Conservation (phyloP, 2,113 vertebrate genomes). For the Psilopsiagon aymara region DNA sequence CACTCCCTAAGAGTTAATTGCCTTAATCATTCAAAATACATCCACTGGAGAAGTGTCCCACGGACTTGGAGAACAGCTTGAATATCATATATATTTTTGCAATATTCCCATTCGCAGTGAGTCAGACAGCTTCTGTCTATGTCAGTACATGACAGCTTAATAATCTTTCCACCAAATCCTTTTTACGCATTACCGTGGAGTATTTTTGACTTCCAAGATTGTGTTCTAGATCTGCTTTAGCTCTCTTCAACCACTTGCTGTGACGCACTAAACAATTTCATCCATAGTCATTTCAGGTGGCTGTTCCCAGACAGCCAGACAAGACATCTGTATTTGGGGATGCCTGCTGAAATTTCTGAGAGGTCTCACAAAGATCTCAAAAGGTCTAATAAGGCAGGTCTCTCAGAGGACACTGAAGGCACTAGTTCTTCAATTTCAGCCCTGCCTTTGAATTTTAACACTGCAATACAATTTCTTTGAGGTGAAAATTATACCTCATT, state of each 20-base stretch:
- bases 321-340: background rate
- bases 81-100: background rate
- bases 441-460: background rate
- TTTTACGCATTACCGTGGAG: background rate
- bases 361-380: background rate
- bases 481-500: background rate
- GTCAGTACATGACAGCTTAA: background rate
- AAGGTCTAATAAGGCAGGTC: background rate
- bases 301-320: background rate
- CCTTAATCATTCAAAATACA: background rate
- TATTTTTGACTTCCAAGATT: background rate
- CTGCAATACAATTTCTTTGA: background rate
- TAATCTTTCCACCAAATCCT: background rate
- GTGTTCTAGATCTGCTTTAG: background rate
- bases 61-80: background rate
- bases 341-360: background rate
- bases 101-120: background rate
- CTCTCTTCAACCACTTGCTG: background rate
- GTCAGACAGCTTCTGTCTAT: background rate
- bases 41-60: background rate
- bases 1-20: background rate
- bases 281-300: background rate
- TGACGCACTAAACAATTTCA: background rate
- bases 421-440: background rate
- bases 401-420: background rate